A percentile compares a stretch with the other conserved stretches of the same genome.
These are phyloP conservation scores for Notolabrus celidotus DNA, from an alignment of 2,797 vertebrate species.

Conservation along the genomic window DNA sequence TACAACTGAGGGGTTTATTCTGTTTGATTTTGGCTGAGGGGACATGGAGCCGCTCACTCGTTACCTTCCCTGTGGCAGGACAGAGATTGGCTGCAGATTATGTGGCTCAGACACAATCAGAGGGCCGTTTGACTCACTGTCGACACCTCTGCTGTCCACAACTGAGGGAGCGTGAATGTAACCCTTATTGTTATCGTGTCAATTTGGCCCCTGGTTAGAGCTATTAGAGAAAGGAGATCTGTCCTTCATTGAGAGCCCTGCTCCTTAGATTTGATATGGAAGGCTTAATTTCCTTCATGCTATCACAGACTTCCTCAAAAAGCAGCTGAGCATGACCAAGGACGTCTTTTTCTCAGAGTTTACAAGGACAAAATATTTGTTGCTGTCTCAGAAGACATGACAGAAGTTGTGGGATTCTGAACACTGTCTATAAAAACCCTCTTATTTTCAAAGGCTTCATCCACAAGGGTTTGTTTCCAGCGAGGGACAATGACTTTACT, in stretches of 20 bases:
- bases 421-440: constrained; percentile 14
- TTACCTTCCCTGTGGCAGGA: constrained; percentile 43
- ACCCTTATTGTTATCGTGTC: constrained; percentile 41
- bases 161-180: constrained; percentile 43
- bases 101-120: constrained; percentile 53
- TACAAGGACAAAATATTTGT: constrained; percentile 31
- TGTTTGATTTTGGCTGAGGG: constrained; percentile 71
- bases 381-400: constrained; percentile 4
- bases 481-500: constrained; percentile 3
- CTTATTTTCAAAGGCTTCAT: constrained; percentile 4
- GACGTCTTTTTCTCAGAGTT: constrained; percentile 1
- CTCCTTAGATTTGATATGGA: constrained; percentile 44
- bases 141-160: constrained; percentile 22
- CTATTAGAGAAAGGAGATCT: constrained; percentile 41
- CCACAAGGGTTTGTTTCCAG: constrained; percentile 4
- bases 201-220: constrained; percentile 31
- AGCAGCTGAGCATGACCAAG: constrained; percentile 21
- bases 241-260: constrained; percentile 31
- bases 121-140: constrained; percentile 43
- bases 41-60: constrained; percentile 34
- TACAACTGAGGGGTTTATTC: constrained; percentile 70
- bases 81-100: constrained; percentile 60
- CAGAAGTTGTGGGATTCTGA: constrained; percentile 7
- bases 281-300: constrained; percentile 41
- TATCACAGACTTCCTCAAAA: constrained; percentile 14